These are phyloP conservation scores for Phrynosoma platyrhinos DNA, from an alignment of 2,113 vertebrate species.

Conservation along the genomic window DNA sequence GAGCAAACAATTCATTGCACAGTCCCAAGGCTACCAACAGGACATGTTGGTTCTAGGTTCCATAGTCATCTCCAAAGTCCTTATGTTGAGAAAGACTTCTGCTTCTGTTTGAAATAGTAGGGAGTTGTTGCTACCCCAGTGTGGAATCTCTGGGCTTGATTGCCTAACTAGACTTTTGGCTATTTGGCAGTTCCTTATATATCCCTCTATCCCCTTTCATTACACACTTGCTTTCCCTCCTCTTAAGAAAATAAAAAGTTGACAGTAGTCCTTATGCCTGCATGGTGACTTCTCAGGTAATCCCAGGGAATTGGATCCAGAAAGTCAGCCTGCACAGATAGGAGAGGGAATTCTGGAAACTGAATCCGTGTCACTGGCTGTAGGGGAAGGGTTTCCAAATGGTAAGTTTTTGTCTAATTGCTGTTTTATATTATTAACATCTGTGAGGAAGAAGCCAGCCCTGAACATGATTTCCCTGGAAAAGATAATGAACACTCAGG, in stretches of 20 bases:
- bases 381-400: conserved; percentile 80
- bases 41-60: neutral
- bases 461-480: neutral
- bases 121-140: neutral
- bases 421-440: neutral
- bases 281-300: conserved; percentile 56
- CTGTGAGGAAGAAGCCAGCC: neutral
- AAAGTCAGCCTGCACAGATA: neutral
- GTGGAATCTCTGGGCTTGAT: neutral
- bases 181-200: neutral
- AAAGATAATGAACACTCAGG: fast-evolving
- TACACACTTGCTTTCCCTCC: neutral
- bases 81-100: neutral
- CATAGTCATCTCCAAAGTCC: neutral
- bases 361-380: conserved; percentile 68
- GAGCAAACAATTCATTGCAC: neutral
- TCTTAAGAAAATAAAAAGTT: neutral
- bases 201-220: neutral
- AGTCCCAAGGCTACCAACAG: neutral
- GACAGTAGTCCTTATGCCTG: conserved; percentile 39
- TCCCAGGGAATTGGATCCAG: conserved; percentile 32
- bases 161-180: neutral
- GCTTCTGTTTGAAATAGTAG: neutral
- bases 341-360: conserved; percentile 30
- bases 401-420: conserved; percentile 74